Conservation (phyloP, 1,140 invertebrate genomes). For the Oncopodura yosiiana region DNA sequence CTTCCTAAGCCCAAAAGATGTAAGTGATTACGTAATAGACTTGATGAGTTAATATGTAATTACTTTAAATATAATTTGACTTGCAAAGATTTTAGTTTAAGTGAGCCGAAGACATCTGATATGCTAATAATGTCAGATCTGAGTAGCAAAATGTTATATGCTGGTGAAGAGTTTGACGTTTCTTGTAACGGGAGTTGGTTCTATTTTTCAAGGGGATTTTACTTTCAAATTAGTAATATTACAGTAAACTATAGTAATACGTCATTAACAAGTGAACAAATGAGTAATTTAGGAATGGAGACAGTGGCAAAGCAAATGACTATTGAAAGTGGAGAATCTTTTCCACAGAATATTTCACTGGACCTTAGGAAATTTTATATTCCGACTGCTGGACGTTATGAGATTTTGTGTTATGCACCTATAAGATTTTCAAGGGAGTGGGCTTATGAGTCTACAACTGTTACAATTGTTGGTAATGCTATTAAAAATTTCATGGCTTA, state of each 20-base stretch:
- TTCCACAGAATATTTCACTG: too few species aligned
- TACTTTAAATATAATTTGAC: too few species aligned
- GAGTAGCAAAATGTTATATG: neutral
- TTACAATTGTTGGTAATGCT: neutral
- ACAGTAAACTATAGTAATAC: too few species aligned
- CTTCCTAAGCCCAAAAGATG: too few species aligned
- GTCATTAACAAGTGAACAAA: too few species aligned
- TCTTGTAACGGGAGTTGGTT: neutral
- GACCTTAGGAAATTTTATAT: neutral
- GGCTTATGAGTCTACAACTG: neutral
- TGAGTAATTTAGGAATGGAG: too few species aligned
- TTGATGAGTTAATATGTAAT: too few species aligned
- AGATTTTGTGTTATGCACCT: neutral
- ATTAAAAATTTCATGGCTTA: too few species aligned
- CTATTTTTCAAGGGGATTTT: constrained; percentile 3
- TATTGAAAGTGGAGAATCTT: too few species aligned
- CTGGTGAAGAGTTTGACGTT: neutral
- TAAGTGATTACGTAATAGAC: too few species aligned
- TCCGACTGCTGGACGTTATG: neutral
- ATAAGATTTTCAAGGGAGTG: constrained; percentile 3
- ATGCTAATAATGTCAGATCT: neutral
- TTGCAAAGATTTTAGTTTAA: constrained; percentile 7
- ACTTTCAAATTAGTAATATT: neutral
- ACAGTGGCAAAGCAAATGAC: too few species aligned
- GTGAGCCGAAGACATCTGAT: neutral